Percentiles rank a stretch among this genome's conserved stretches.
phyloP scores from a whole-genome alignment of 2,797 vertebrate species.

The Yasuhikotakia modesta region DNA sequence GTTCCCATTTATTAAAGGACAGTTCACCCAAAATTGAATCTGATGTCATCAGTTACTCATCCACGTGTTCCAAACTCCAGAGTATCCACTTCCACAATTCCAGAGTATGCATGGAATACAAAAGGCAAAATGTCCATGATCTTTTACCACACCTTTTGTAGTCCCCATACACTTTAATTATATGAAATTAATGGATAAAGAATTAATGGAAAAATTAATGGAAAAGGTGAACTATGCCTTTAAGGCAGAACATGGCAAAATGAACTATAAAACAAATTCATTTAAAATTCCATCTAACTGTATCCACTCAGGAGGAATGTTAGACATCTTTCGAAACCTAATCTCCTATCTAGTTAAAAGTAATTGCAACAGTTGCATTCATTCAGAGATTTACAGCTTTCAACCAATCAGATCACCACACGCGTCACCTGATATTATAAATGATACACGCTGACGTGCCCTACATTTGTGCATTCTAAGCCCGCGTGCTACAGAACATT shows the following conservation, averaged over 20 bases:
- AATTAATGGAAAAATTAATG: background rate
- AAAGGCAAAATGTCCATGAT: background rate
- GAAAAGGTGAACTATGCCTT: background rate
- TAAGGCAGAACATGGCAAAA: background rate
- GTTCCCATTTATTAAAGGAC: background rate
- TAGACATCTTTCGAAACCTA: background rate
- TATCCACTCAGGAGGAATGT: background rate
- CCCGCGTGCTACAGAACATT: background rate
- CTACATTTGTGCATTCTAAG: constrained; percentile 21
- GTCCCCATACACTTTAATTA: background rate
- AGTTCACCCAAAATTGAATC: too few relatives aligned
- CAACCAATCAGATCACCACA: background rate
- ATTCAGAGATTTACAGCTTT: background rate
- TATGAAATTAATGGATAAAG: background rate
- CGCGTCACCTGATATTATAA: constrained; percentile 21
- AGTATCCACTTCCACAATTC: background rate
- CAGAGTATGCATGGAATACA: background rate
- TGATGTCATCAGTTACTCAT: background rate
- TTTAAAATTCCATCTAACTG: background rate
- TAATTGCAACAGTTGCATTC: background rate
- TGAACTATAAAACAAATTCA: background rate
- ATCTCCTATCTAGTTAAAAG: background rate
- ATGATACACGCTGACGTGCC: constrained; percentile 27
- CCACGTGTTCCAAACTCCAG: background rate
- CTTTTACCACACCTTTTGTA: background rate